Evolutionary conservation across 2,797 vertebrate species (phyloP).

Genomic region (Synaphobranchus kaupii): DNA sequence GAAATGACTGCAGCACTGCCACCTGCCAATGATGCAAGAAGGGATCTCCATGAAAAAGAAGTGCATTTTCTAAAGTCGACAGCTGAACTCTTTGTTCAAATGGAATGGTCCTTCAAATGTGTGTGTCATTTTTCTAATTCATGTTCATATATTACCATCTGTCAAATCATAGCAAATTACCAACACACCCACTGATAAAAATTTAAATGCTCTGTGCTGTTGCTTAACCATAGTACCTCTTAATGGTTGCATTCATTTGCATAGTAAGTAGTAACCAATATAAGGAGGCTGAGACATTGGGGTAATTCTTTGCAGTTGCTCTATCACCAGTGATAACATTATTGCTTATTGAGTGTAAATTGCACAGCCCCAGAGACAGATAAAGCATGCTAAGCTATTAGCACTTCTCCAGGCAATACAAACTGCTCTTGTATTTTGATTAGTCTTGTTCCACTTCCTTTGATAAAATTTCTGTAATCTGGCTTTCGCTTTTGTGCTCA

Average conservation of each 20-base stretch:
- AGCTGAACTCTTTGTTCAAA: background rate
- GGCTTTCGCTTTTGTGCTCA: background rate
- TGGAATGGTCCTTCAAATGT: background rate
- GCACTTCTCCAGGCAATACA: background rate
- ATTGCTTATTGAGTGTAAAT: background rate
- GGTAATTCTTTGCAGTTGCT: background rate
- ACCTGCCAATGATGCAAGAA: background rate
- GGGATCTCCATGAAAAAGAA: background rate
- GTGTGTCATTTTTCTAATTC: background rate
- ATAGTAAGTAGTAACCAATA: constrained; percentile 1
- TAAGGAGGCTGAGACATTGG: background rate
- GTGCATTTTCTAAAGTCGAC: background rate
- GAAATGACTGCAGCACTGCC: background rate
- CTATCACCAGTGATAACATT: background rate
- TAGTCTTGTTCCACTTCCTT: background rate
- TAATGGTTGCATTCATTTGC: background rate
- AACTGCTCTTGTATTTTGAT: background rate
- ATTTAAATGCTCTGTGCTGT: background rate
- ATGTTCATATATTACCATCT: background rate
- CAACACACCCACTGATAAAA: background rate
- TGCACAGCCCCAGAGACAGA: background rate
- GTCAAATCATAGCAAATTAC: background rate
- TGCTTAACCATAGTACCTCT: background rate
- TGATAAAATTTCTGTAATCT: background rate
- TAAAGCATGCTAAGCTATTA: background rate